Conservation (phyloP, 2,797 vertebrate genomes). For the Dipus sagitta region DNA sequence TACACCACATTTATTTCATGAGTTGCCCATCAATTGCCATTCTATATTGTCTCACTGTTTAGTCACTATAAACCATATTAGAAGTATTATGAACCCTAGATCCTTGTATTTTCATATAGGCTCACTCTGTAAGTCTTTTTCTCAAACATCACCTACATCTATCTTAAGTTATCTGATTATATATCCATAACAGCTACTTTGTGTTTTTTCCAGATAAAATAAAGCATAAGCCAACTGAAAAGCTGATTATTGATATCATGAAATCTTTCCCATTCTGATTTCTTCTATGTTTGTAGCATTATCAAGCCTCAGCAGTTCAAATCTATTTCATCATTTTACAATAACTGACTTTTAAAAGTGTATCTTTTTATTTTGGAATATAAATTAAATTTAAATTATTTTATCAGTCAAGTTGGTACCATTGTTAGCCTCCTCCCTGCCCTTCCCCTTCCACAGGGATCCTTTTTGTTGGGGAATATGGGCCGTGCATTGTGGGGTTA, state of each 20-base stretch:
- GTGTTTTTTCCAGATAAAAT: neutral
- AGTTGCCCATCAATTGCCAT: neutral
- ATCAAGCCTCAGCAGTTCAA: neutral
- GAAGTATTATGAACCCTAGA: neutral
- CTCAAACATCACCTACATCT: neutral
- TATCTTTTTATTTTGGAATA: neutral
- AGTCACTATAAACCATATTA: neutral
- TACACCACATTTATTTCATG: neutral
- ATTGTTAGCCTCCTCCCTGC: neutral
- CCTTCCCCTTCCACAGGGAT: neutral
- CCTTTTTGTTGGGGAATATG: too few species aligned
- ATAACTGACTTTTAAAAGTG: slow-evolving; percentile 37
- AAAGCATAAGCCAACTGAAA: neutral
- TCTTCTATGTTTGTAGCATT: slow-evolving; percentile 22
- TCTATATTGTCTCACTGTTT: neutral
- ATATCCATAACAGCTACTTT: neutral
- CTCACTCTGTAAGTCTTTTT: neutral
- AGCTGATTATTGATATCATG: neutral
- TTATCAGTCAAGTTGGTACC: neutral
- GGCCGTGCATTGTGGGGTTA: too few species aligned
- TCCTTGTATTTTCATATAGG: neutral
- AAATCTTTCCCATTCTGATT: neutral
- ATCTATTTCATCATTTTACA: neutral
- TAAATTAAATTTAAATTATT: slow-evolving; percentile 27
- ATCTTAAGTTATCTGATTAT: neutral